Percentiles rank a stretch among this genome's conserved stretches.
phyloP scores from a whole-genome alignment of 1,140 invertebrate species.

The Formica selysi region DNA sequence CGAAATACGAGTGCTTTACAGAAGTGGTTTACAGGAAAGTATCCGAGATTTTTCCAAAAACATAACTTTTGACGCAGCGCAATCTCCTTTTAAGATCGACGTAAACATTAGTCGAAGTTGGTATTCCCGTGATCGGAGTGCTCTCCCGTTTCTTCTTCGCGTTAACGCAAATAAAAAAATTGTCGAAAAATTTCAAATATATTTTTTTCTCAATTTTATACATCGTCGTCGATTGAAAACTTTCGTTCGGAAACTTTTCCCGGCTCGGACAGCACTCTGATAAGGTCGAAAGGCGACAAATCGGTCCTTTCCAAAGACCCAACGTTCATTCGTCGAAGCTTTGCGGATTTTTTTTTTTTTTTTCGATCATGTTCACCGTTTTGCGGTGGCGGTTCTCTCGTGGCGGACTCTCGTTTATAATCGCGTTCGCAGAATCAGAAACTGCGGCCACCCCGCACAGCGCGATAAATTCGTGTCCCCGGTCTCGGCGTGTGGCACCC shows the following conservation, averaged over 20 bases:
- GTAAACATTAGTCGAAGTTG: not conserved
- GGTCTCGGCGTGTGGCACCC: slow-evolving; percentile 18
- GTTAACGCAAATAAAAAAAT: too few relatives aligned
- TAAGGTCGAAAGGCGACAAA: too few relatives aligned
- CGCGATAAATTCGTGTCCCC: slow-evolving; percentile 56
- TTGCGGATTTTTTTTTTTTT: not conserved
- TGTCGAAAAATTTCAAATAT: too few relatives aligned
- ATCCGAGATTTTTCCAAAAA: slow-evolving; percentile 21
- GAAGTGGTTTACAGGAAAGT: not conserved
- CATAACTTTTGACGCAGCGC: not conserved
- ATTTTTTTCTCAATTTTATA: too few relatives aligned
- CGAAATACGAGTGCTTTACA: slow-evolving; percentile 1
- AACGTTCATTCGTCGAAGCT: too few relatives aligned
- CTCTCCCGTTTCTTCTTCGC: not conserved
- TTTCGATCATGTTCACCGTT: too few relatives aligned
- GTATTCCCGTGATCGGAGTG: not conserved
- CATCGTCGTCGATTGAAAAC: too few relatives aligned
- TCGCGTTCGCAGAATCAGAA: slow-evolving; percentile 53
- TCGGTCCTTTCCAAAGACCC: too few relatives aligned
- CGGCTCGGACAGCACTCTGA: too few relatives aligned
- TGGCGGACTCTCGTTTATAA: slow-evolving; percentile 15
- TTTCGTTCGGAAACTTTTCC: too few relatives aligned
- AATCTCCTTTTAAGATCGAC: not conserved
- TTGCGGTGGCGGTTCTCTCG: not conserved
- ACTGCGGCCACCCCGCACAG: not conserved